Percentiles rank a stretch among this genome's conserved stretches.
These are phyloP conservation scores for Phrynocephalus versicolor DNA, from an alignment of 2,113 vertebrate genomes.

Conservation along the genomic window DNA sequence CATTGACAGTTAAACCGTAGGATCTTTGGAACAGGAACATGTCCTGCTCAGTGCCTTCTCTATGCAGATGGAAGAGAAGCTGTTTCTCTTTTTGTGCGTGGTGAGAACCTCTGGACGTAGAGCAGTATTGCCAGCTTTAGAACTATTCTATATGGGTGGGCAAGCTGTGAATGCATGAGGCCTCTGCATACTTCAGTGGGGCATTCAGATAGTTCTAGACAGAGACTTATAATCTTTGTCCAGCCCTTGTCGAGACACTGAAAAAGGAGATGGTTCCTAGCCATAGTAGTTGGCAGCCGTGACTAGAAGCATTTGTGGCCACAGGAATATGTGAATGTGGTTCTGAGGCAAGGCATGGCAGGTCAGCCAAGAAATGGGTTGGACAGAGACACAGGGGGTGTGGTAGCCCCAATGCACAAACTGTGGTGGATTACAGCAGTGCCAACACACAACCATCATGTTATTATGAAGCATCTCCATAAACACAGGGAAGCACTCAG, in stretches of 20 bases:
- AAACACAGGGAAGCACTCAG: not conserved
- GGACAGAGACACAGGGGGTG: not conserved
- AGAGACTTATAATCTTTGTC: not conserved
- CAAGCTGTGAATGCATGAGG: not conserved
- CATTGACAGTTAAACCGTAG: constrained; percentile 27
- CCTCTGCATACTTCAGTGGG: not conserved
- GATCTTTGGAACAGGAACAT: constrained; percentile 28
- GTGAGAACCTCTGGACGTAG: not conserved
- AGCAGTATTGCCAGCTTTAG: not conserved
- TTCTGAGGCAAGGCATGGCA: not conserved
- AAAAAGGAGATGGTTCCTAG: too few species aligned
- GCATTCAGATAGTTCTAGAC: not conserved
- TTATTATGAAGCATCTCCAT: not conserved
- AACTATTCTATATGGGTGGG: not conserved
- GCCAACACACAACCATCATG: not conserved
- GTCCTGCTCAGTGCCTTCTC: not conserved
- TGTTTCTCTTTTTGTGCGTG: not conserved
- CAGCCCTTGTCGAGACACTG: too few species aligned
- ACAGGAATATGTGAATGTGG: too few species aligned
- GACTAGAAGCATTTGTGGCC: not conserved
- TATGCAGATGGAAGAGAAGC: constrained; percentile 19
- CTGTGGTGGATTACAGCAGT: not conserved
- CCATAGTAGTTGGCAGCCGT: too few species aligned
- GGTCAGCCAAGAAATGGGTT: not conserved
- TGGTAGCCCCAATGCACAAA: not conserved